Conservation (phyloP, 2,888 invertebrate genomes). For the Tetramorium bicarinatum region DNA sequence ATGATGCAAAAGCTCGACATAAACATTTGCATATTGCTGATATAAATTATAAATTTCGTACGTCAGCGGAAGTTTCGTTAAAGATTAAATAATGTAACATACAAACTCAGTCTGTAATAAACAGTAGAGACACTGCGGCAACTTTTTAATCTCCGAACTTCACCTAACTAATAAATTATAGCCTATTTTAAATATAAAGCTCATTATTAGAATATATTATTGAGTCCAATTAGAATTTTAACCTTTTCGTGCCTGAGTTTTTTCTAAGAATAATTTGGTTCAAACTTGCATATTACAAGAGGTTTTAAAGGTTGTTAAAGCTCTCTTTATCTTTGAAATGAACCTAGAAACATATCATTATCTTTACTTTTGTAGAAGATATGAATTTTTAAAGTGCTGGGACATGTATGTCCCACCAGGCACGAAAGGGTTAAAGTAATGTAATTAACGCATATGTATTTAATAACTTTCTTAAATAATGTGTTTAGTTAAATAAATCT, state of each 20-base stretch:
- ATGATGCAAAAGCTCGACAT: not conserved
- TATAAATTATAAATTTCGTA: slow-evolving; percentile 20
- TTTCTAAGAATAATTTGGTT: too few relatives aligned
- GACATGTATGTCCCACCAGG: too few relatives aligned
- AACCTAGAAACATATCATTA: too few relatives aligned
- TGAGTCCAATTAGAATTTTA: not conserved
- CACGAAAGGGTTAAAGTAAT: too few relatives aligned
- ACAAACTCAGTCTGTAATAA: not conserved
- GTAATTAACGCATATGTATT: not conserved
- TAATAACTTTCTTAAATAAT: not conserved
- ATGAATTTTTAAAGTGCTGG: too few relatives aligned
- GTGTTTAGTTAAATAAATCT: not conserved
- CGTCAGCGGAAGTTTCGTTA: slow-evolving; percentile 5
- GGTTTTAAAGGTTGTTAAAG: too few relatives aligned
- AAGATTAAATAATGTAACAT: slow-evolving; percentile 24
- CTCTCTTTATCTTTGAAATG: too few relatives aligned
- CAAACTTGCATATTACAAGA: too few relatives aligned
- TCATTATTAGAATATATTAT: not conserved
- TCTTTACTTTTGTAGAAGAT: too few relatives aligned
- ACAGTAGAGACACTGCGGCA: not conserved
- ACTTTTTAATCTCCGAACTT: not conserved
- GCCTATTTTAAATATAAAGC: not conserved
- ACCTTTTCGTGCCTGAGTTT: too few relatives aligned
- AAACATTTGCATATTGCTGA: slow-evolving; percentile 12
- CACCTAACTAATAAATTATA: not conserved